Conservation (phyloP, 2,888 invertebrate species). For the Cephus pygmeus region DNA sequence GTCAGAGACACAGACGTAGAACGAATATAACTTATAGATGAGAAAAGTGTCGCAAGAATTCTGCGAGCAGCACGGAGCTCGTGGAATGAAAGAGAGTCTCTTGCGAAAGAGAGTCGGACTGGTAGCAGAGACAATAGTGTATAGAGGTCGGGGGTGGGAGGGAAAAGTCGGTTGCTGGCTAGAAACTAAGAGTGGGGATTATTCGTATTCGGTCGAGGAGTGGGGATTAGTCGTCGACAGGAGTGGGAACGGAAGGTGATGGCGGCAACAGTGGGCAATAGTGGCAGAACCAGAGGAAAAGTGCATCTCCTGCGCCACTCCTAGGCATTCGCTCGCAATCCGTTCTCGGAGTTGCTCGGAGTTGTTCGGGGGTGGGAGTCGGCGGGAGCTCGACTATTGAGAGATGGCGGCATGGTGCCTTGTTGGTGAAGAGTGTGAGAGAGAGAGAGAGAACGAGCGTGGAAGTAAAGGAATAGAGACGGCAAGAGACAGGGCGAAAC, state of each 20-base stretch:
- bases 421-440: not conserved
- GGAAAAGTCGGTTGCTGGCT: too few relatives aligned
- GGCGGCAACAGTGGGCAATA: constrained; percentile 15
- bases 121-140: too few relatives aligned
- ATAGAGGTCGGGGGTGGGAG: too few relatives aligned
- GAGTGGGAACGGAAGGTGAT: constrained; percentile 35
- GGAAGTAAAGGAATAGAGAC: constrained; percentile 3
- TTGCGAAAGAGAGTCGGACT: too few relatives aligned
- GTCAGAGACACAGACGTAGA: constrained; percentile 26
- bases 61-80: not conserved
- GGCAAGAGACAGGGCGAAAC: constrained; percentile 16
- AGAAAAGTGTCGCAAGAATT: constrained; percentile 22
- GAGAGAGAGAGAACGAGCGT: not conserved
- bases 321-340: too few relatives aligned
- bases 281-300: constrained; percentile 3
- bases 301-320: constrained; percentile 2
- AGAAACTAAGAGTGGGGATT: too few relatives aligned
- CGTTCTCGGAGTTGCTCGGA: not conserved
- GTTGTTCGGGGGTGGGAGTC: constrained; percentile 3
- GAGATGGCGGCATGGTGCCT: too few relatives aligned
- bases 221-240: constrained; percentile 10
- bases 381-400: not conserved
- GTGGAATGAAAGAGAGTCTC: too few relatives aligned
- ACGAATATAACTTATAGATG: constrained; percentile 36
- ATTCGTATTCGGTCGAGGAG: too few relatives aligned